Base-by-base conservation (phyloP, 1,140 invertebrate species). In the Mizuhopecten yessoensis region DNA sequence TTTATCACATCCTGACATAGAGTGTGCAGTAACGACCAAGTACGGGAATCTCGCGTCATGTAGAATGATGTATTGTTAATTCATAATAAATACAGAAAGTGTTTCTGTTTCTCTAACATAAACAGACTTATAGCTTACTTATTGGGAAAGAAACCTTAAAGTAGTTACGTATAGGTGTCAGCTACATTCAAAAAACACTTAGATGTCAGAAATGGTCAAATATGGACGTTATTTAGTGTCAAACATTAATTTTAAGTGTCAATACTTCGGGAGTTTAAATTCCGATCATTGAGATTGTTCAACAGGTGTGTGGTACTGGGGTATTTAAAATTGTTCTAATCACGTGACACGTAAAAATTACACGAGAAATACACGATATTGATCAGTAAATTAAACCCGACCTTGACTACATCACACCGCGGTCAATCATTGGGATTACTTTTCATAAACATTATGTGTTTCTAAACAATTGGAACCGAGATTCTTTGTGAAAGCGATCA, bases 151-250 rank as follows among this genome's bases (percentile, higher is more conserved):
- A n/a, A n/a, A n/a, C n/a, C 13, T 39, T 39, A 39, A 39, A 39
- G 36, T 13, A 39, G n/a, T n/a, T 39, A 39, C 36, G 11, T 75
- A 29, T 75, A 75, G 57, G 23, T 75, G 57, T 75, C 57, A 75
- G 23, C 1, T n/a, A 75, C 57, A 75, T 75, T 75, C 29, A 75
- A 75, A n/a, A 75, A n/a, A 75, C 23, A 75, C 57, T 75, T 75
- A 29, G 17, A 75, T 75, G 57, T 75, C 57, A 75, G 57, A 75
- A 57, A n/a, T 0, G n/a, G 23, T 29, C n/a, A 75, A 75, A 75
- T 75, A 75, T 75, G 29, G 57, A 75, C 17, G 57, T 75, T n/a
- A 75, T 75, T 75, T 75, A 75, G 57, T 75, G 57, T 75, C 57
- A 75, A 75, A 13, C 57, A 75, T 75, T 75, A n/a, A 75, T 75